Conservation (phyloP, 2,113 vertebrate genomes). For the Orientallactaga bullata region DNA sequence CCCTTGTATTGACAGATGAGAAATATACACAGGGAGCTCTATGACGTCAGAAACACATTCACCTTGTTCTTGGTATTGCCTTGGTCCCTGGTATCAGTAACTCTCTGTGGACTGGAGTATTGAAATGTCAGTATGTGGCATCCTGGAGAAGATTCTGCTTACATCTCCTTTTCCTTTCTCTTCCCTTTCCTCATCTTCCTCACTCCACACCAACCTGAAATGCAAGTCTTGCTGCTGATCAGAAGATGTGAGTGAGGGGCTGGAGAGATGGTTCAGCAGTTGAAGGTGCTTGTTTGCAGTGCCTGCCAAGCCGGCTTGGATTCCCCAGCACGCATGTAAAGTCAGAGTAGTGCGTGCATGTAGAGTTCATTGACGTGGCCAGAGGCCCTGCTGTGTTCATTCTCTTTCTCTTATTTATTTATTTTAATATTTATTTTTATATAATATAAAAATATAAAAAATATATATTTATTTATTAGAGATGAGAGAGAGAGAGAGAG, state of each 20-base stretch:
- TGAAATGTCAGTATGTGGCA: background rate
- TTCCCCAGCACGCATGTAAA: too few relatives aligned
- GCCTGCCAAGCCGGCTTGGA: too few relatives aligned
- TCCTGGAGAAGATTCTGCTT: background rate
- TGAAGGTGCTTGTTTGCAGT: too few relatives aligned
- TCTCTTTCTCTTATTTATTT: too few relatives aligned
- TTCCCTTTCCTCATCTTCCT: background rate
- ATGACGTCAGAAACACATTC: background rate
- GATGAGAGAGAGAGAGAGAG: too few relatives aligned
- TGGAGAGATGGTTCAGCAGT: too few relatives aligned
- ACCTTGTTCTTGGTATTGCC: background rate
- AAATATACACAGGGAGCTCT: background rate
- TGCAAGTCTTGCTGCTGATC: background rate
- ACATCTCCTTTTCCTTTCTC: background rate
- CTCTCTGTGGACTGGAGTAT: background rate
- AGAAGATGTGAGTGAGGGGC: background rate
- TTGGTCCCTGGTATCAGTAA: background rate
- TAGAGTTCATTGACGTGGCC: too few relatives aligned
- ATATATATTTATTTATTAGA: too few relatives aligned
- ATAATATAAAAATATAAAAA: too few relatives aligned
- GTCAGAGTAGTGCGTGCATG: too few relatives aligned
- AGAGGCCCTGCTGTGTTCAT: too few relatives aligned
- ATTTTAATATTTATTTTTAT: too few relatives aligned
- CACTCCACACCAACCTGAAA: background rate
- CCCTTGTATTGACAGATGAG: background rate